Evolutionary conservation across 2,797 vertebrate species (phyloP), one percentile per base, ranked within the genome.

Genomic region (Picus viridis): DNA sequence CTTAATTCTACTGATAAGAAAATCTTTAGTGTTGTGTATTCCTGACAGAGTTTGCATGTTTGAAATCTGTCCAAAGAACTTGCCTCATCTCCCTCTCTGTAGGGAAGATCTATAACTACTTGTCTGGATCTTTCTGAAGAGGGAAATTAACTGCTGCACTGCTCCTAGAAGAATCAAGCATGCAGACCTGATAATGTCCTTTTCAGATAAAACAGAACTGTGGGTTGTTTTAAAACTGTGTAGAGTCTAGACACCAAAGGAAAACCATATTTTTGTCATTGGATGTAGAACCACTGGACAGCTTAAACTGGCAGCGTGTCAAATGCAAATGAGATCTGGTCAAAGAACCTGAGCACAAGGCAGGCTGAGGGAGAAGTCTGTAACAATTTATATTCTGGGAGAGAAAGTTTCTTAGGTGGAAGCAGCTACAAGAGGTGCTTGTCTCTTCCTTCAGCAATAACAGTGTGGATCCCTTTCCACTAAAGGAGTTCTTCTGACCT

Each of bases 401-500:
- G 30, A 54, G 34, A 39, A 45, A 59, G 20, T 49, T 45, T 63
- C 57, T 43, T 41, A 53, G 76, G n/a, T 64, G 63, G 20, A 76
- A 82, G 13, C 1, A 1, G 34, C 43, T 92, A 34, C 27, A 76
- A 43, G 75, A 83, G 34, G 41, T 74, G 19, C 10, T 20, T 14
- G 0, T 84, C 19, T 78, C 15, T 86, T 88, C 43, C 61, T 93
- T 27, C 27, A 71, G n/a, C n/a, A 59, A 1, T 32, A 39, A 49
- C 8, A 79, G 34, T 4, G 69, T 73, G 59, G 61, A 51, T 83
- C 73, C 45, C 34, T 79, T 91, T 92, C 80, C 84, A 30, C 81
- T 90, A 69, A 93, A 90, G 47, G 69, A 84, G n/a, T 83, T 93
- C 39, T 85, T 62, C 34, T 81, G 80, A 43, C 26, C 58, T 62